Percentiles rank a stretch among this genome's conserved stretches.
Conservation (phyloP, 2,888 invertebrate genomes). For the Cosmia trapezina region DNA sequence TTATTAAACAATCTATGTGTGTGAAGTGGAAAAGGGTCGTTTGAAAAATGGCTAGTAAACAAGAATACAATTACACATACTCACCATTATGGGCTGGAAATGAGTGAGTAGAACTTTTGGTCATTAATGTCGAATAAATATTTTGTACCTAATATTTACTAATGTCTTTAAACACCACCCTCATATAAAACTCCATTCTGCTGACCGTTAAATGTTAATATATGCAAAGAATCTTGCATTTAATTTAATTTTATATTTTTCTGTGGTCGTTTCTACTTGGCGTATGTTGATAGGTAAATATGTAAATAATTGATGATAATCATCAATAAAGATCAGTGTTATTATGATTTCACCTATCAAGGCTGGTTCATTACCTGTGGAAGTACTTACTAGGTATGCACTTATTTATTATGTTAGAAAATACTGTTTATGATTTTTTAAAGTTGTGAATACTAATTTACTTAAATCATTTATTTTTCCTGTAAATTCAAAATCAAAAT, state of each 20-base stretch:
- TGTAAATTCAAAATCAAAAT: neutral
- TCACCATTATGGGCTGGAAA: conserved; percentile 72
- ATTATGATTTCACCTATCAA: conserved; percentile 22
- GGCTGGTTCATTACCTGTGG: neutral
- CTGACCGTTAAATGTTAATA: neutral
- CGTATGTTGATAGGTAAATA: neutral
- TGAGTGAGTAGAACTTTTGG: conserved; percentile 64
- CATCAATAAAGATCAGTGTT: neutral
- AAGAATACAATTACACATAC: conserved; percentile 73
- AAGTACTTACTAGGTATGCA: neutral
- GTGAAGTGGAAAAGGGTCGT: neutral
- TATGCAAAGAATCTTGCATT: neutral
- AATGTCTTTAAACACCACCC: no score
- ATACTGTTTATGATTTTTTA: neutral
- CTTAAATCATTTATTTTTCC: neutral
- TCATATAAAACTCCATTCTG: no score
- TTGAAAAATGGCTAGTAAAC: conserved; percentile 62
- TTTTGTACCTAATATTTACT: neutral
- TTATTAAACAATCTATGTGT: neutral
- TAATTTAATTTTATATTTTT: neutral
- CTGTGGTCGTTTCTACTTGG: no score
- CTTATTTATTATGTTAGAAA: neutral
- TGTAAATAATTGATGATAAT: neutral
- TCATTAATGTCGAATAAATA: neutral
- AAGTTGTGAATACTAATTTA: neutral